Evolutionary conservation across 2,797 vertebrate genomes (phyloP).

Genomic region (Eremophila alpestris): DNA sequence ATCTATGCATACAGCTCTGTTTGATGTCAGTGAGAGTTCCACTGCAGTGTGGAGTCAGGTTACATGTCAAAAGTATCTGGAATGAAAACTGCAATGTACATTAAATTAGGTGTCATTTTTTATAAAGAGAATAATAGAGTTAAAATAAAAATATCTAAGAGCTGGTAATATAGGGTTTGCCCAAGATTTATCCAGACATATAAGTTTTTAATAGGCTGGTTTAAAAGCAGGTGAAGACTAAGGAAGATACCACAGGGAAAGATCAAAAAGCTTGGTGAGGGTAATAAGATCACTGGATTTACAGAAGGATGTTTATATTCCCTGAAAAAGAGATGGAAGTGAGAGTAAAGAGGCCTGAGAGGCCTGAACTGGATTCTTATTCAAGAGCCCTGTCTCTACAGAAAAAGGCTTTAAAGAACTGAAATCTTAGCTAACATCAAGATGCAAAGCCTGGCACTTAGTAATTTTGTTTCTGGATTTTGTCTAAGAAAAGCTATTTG

Average conservation of each 20-base stretch:
- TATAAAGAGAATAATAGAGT: not conserved
- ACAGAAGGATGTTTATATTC: not conserved
- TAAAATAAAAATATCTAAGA: not conserved
- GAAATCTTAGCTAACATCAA: not conserved
- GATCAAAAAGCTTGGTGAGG: not conserved
- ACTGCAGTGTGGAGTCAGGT: not conserved
- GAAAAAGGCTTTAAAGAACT: not conserved
- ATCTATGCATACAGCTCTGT: not conserved
- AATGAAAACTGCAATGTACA: not conserved
- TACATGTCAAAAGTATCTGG: not conserved
- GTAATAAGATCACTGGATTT: not conserved
- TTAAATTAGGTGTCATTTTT: not conserved
- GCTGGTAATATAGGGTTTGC: not conserved
- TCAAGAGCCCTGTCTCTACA: not conserved
- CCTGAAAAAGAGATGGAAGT: not conserved
- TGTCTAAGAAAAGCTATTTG: not conserved
- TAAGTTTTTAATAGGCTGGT: not conserved
- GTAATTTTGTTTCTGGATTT: not conserved
- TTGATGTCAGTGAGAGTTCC: not conserved
- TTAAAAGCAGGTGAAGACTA: not conserved
- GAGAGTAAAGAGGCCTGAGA: not conserved
- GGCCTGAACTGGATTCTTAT: not conserved
- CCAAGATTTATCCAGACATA: not conserved
- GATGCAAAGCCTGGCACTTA: not conserved
- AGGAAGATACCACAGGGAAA: not conserved